phyloP scores from a whole-genome alignment of 2,113 vertebrate species.

The Xiphophorus maculatus region DNA sequence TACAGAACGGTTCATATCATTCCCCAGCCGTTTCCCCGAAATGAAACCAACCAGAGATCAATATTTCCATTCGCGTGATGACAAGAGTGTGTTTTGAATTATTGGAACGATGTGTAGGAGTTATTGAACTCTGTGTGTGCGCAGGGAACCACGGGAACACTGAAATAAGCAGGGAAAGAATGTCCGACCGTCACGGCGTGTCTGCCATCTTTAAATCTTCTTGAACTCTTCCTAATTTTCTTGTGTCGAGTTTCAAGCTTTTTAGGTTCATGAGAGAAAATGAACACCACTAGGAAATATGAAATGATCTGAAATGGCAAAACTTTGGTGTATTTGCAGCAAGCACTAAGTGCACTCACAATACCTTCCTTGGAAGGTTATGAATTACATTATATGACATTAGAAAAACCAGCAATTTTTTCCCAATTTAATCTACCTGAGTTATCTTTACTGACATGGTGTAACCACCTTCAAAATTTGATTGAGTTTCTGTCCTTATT shows the following conservation, averaged over 20 bases:
- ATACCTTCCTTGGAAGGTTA: no score
- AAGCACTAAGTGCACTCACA: background rate
- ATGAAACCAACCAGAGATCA: conserved; percentile 40
- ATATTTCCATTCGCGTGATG: conserved; percentile 55
- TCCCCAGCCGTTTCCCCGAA: conserved; percentile 27
- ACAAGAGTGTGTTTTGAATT: conserved; percentile 50
- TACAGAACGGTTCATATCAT: conserved; percentile 20
- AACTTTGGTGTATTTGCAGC: background rate
- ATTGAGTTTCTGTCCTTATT: no score
- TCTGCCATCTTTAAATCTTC: background rate
- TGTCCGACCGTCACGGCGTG: background rate
- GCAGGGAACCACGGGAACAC: background rate
- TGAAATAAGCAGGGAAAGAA: background rate
- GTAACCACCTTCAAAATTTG: no score
- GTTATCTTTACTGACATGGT: no score
- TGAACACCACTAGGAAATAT: background rate
- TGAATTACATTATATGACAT: no score
- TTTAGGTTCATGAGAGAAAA: background rate
- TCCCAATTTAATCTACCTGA: no score
- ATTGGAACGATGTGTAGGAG: conserved; percentile 36
- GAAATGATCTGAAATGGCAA: background rate
- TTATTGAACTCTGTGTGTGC: conserved; percentile 5
- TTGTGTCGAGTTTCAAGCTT: background rate
- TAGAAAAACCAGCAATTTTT: no score
- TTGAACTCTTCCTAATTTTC: background rate